Evolutionary conservation across 1,140 invertebrate species (phyloP).

Genomic region (Diorhabda carinulata): DNA sequence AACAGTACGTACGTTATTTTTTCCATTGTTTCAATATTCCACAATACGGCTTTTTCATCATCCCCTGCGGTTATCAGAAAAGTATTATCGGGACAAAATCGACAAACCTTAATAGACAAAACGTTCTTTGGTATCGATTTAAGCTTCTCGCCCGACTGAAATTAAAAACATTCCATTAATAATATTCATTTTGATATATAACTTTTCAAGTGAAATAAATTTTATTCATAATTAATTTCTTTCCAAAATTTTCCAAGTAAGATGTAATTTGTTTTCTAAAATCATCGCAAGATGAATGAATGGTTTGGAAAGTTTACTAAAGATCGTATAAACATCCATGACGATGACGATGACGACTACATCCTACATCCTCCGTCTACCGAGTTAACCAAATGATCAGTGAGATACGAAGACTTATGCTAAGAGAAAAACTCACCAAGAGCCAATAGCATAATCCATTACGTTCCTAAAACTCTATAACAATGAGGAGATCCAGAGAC

Average conservation of each 20-base stretch:
- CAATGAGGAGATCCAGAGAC: too few relatives aligned
- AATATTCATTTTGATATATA: conserved; percentile 7
- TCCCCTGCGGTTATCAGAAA: conserved; percentile 67
- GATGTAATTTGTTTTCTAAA: conserved; percentile 1
- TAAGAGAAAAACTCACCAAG: too few relatives aligned
- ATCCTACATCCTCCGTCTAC: too few relatives aligned
- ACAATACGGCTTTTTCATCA: conserved; percentile 67
- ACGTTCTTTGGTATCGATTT: conserved; percentile 40
- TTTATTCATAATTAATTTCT: not conserved
- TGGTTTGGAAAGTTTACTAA: too few relatives aligned
- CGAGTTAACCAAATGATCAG: too few relatives aligned
- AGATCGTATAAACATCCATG: too few relatives aligned
- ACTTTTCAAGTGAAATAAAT: not conserved
- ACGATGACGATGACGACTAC: too few relatives aligned
- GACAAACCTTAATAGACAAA: conserved; percentile 51
- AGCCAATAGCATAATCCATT: too few relatives aligned
- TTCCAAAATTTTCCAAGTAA: not conserved
- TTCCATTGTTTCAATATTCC: conserved; percentile 57
- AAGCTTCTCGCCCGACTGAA: conserved; percentile 43
- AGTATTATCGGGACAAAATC: conserved; percentile 62
- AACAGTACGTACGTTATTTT: conserved; percentile 47
- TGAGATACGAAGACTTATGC: too few relatives aligned
- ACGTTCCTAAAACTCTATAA: too few relatives aligned
- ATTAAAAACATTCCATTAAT: conserved; percentile 14
- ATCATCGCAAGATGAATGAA: too few relatives aligned